Conservation (phyloP, 1,140 invertebrate species). For the Aricia agestis region DNA sequence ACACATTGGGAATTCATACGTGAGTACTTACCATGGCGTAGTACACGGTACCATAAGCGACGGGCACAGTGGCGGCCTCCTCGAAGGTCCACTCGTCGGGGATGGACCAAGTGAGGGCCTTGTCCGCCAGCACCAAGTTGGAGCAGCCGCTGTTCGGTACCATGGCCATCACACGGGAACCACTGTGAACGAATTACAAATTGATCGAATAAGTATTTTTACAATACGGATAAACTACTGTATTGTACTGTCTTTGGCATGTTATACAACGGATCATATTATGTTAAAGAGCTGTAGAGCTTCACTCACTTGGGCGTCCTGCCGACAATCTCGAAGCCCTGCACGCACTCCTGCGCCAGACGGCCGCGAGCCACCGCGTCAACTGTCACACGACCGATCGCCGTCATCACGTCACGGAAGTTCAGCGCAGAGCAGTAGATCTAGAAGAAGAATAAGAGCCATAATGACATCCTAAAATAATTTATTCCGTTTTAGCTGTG, state of each 20-base stretch:
- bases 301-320: constrained; percentile 59
- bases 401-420: constrained; percentile 88
- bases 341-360: constrained; percentile 79
- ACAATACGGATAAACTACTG: too few species aligned
- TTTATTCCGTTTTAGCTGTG: too few species aligned
- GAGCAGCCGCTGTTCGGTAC: constrained; percentile 76
- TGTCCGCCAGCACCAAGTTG: constrained; percentile 79
- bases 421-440: constrained; percentile 83
- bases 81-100: constrained; percentile 90
- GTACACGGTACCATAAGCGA: constrained; percentile 90
- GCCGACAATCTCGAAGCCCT: constrained; percentile 87
- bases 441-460: constrained; percentile 37
- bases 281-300: too few species aligned
- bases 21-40: constrained; percentile 81
- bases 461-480: too few species aligned
- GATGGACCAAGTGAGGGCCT: constrained; percentile 83
- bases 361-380: constrained; percentile 79
- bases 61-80: constrained; percentile 92
- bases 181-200: constrained; percentile 53
- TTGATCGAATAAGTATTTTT: too few species aligned
- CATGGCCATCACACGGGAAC: constrained; percentile 85
- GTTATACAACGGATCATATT: too few species aligned
- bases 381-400: constrained; percentile 82
- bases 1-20: too few species aligned
- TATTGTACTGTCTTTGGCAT: too few species aligned